Percentiles rank a stretch among this genome's conserved stretches.
Evolutionary conservation across 2,888 invertebrate species (phyloP).

Genomic region (Campoplex nolae): DNA sequence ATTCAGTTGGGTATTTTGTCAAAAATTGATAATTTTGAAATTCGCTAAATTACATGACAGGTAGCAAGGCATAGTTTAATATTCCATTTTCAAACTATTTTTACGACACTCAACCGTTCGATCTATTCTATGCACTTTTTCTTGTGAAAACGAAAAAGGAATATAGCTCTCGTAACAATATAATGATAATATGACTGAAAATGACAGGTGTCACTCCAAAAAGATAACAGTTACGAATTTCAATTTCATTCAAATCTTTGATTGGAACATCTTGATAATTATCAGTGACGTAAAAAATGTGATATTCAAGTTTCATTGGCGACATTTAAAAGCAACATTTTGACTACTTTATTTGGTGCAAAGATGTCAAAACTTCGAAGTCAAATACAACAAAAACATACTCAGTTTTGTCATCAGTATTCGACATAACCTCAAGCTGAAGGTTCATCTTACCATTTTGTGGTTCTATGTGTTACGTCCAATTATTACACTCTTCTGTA

Average conservation of each 20-base stretch:
- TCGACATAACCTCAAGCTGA: slow-evolving; percentile 2
- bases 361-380: background rate
- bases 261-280: background rate
- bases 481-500: background rate
- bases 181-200: background rate
- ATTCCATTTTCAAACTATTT: background rate
- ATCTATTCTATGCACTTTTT: background rate
- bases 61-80: no score
- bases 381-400: background rate
- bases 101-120: background rate
- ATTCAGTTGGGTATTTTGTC: no score
- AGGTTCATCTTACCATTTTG: slow-evolving; percentile 24
- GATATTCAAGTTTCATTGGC: background rate
- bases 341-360: background rate
- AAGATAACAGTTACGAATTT: background rate
- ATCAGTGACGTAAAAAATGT: background rate
- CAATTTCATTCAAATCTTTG: background rate
- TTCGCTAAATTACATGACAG: no score
- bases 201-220: background rate
- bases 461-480: background rate
- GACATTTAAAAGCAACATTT: background rate
- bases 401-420: background rate
- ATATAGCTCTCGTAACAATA: background rate
- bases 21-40: no score
- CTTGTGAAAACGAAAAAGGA: background rate